Base-by-base conservation (phyloP, 2,888 invertebrate species). In the Chouioia cunea region DNA sequence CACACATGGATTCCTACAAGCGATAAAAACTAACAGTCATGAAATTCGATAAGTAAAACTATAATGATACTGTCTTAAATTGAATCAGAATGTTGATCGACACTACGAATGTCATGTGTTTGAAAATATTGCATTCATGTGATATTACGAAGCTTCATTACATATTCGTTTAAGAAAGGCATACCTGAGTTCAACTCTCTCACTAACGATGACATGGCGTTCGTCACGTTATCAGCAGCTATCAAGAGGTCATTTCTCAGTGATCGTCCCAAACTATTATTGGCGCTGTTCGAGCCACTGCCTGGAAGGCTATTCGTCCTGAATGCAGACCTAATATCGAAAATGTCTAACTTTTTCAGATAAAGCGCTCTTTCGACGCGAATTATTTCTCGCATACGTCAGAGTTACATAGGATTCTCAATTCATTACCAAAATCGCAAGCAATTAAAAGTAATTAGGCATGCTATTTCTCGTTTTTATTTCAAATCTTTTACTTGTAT, bases 141-240 rank as follows among this genome's bases (percentile, higher is more conserved):
- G 47, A 36, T 36, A 12, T 36, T 36, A 36, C 12, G 36, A 36
- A 10, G 12, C 6, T 36, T 12, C 10, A 52, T 65, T 52, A 48
- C 15, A 15, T 27, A 16, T n/a, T 0, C 1, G 16, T 47, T 14
- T 20, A 20, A 15, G 46, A 64, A 0, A 2, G 47, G 82, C 89
- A 88, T 87, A 93, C 93, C 95, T 88, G 96, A 94, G 87, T 97
- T 97, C 65, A 98, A 90, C 88, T 99, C 98, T 86, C 96, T 91
- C 78, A 99, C 98, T 78, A 99, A 90, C 27, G 96, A 96, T 46
- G 97, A 97, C 97, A 99, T 98, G 74, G 98, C 98, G 87, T 96
- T 96, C 73, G 98, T 97, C 78, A 99, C 97, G 36, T 96, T 97
- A 87, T 98, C 98, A 54, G 98, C 98, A 57, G 98, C 97, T 81